phyloP scores from a whole-genome alignment of 2,888 invertebrate genomes.

The Drosophila macrothrix region DNA sequence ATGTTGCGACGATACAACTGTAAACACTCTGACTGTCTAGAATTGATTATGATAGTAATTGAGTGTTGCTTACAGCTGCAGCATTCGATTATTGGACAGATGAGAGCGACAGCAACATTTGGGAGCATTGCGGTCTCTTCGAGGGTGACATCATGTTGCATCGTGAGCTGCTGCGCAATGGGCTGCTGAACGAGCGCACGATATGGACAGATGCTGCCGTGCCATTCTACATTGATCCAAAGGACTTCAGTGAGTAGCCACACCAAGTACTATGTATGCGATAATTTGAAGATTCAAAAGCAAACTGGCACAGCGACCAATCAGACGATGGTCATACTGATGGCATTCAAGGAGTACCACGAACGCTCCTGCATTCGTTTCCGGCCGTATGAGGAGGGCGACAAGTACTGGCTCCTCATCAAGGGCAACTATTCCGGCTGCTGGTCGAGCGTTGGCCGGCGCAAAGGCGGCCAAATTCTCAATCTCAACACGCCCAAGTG shows the following conservation, averaged over 20 bases:
- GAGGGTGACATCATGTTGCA: slow-evolving; percentile 88
- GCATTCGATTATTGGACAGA: slow-evolving; percentile 85
- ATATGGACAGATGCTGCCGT: slow-evolving; percentile 87
- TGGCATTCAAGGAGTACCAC: slow-evolving; percentile 87
- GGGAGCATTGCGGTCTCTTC: slow-evolving; percentile 87
- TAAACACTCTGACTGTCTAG: slow-evolving; percentile 63
- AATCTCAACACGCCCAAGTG: slow-evolving; percentile 87
- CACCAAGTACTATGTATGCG: background rate
- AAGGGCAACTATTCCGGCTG: slow-evolving; percentile 87
- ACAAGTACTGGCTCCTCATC: slow-evolving; percentile 87
- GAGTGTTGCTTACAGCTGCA: slow-evolving; percentile 61
- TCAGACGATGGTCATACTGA: slow-evolving; percentile 86
- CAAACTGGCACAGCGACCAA: slow-evolving; percentile 81
- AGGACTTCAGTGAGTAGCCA: slow-evolving; percentile 86
- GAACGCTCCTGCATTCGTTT: slow-evolving; percentile 88
- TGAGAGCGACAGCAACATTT: slow-evolving; percentile 85
- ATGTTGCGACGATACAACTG: slow-evolving; percentile 82
- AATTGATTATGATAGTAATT: background rate
- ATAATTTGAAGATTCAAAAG: slow-evolving; percentile 29
- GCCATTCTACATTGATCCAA: slow-evolving; percentile 86
- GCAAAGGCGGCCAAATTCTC: slow-evolving; percentile 87
- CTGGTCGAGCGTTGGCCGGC: slow-evolving; percentile 88
- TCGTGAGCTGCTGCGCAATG: slow-evolving; percentile 84
- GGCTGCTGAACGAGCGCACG: slow-evolving; percentile 84
- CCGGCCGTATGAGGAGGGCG: slow-evolving; percentile 86